Base-by-base conservation (phyloP, 2,888 invertebrate species). In the Melolontha melolontha region DNA sequence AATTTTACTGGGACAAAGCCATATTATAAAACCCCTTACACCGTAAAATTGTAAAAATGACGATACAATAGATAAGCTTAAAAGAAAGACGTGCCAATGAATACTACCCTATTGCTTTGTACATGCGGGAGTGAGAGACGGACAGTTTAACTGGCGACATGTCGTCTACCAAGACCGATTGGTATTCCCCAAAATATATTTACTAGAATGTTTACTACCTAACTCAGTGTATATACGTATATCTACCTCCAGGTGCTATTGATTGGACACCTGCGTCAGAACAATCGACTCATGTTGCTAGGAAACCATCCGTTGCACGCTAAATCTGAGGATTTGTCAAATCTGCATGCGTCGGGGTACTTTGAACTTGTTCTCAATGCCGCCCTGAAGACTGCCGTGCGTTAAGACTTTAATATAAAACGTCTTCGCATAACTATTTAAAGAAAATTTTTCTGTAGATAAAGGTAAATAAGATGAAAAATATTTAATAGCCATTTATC, bases 181-280 rank as follows among this genome's bases (percentile, higher is more conserved):
- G 77, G 79, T 76, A 75, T 79, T 79, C 76, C 79, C 80, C 73
- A 80, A 79, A 80, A 75, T 44, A 44, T 44, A 29, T 59, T 59
- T 59, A 59, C 44, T 59, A 59, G 75, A 74, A 74, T 75, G 73
- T 76, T 75, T 74, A 73, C 74, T 70, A 72, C 77, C 73, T 74
- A 68, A 67, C 49, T 47, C 57, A 74, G 44, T 27, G 54, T 41
- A 14, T 63, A 27, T 44, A 22, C 49, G 63, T 55, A 70, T 52
- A 34, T 34, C 10, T 34, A 49, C 44, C 75, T 79, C 80, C 81
- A 82, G 82, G 81, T 82, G 81, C 81, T 82, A 82, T 82, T 82
- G 82, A 82, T 82, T 80, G 81, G 81, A 81, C 82, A 82, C 82
- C 82, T 82, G 82, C 81, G 79, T 71, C 79, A 80, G 81, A 82